Conservation (phyloP, 2,797 vertebrate genomes). For the Zalophus californianus region DNA sequence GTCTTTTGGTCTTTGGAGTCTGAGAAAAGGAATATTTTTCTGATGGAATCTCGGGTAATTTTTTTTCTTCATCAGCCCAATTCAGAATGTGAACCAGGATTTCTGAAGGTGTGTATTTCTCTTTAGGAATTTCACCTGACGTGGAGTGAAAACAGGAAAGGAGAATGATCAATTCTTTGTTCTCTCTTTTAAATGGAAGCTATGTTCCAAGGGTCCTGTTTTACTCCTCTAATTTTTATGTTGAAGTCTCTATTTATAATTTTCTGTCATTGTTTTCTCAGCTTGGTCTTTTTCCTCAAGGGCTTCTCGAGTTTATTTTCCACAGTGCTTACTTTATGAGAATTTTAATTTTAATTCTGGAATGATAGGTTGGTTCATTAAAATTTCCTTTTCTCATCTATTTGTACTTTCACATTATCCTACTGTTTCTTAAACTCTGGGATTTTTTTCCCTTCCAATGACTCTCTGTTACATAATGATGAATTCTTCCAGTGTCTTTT, state of each 20-base stretch:
- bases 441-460: not conserved
- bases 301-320: not conserved
- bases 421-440: not conserved
- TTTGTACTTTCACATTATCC: not conserved
- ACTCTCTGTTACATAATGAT: not conserved
- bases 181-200: not conserved
- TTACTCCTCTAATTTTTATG: not conserved
- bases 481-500: not conserved
- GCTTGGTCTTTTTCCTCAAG: not conserved
- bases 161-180: not conserved
- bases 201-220: not conserved
- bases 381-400: not conserved
- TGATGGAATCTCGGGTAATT: not conserved
- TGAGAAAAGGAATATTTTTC: not conserved
- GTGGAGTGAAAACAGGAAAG: not conserved
- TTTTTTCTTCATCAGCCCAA: not conserved
- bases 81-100: not conserved
- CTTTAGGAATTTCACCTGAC: not conserved
- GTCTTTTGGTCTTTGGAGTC: not conserved
- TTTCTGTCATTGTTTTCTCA: conserved; percentile 32
- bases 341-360: not conserved
- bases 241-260: not conserved
- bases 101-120: not conserved
- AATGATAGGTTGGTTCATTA: not conserved
- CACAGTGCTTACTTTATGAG: not conserved